Conservation (phyloP, 92 coral and sea anemone genomes). For the Epizoanthus rinbou region DNA sequence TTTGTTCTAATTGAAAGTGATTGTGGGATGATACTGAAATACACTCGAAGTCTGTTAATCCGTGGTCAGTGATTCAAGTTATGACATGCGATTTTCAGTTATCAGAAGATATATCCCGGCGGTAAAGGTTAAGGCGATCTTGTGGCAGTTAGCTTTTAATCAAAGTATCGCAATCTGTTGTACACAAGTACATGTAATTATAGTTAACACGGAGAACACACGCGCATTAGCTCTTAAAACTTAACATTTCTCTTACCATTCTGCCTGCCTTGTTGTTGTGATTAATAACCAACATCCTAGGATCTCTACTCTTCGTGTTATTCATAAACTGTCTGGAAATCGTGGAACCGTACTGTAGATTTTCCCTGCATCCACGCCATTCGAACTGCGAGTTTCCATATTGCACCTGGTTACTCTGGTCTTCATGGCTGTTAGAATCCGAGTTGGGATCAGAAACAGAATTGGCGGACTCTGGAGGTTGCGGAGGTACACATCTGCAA, state of each 20-base stretch:
- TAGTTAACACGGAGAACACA: not conserved
- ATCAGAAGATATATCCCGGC: not conserved
- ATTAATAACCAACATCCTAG: conserved; percentile 72
- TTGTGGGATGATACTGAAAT: not conserved
- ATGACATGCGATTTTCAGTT: conserved; percentile 1
- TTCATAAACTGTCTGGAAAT: conserved; percentile 80
- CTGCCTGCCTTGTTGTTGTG: conserved; percentile 94
- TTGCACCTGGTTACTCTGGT: conserved; percentile 26
- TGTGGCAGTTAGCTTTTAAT: conserved; percentile 2
- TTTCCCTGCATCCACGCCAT: conserved; percentile 79
- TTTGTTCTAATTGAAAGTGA: not conserved
- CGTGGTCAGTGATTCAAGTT: not conserved
- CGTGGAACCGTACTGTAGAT: conserved; percentile 68
- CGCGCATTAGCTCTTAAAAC: not conserved
- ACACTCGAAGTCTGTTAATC: not conserved
- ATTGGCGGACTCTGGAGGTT: conserved; percentile 24
- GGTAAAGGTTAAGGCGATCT: conserved; percentile 14
- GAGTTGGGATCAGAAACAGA: conserved; percentile 41
- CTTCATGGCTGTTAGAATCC: conserved; percentile 41
- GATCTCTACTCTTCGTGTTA: conserved; percentile 62
- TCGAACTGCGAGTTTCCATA: conserved; percentile 52
- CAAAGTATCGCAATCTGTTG: not conserved
- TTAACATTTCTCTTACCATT: conserved; percentile 61
- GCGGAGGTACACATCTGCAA: conserved; percentile 71
- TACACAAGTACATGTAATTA: not conserved